Evolutionary conservation across 2,113 vertebrate genomes (phyloP).

Genomic region (Chelonoidis abingdonii): DNA sequence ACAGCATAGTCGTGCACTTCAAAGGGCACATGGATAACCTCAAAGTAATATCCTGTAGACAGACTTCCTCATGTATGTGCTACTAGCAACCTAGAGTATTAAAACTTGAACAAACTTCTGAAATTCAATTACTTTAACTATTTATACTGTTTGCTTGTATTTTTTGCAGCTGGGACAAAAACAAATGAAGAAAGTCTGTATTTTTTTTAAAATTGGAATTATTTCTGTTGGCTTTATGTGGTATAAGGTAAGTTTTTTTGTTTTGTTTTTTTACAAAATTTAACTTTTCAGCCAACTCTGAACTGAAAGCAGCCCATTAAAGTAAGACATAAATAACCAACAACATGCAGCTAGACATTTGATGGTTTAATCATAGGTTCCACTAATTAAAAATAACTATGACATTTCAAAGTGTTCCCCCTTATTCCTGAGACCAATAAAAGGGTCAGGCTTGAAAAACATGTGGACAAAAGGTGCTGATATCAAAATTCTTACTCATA

Average conservation of each 20-base stretch:
- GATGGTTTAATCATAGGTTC: constrained; percentile 3
- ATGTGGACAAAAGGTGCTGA: accelerated
- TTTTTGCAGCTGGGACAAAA: background rate
- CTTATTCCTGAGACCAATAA: background rate
- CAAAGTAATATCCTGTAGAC: background rate
- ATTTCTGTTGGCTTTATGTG: background rate
- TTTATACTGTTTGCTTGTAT: background rate
- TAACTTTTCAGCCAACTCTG: background rate
- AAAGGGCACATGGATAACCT: background rate
- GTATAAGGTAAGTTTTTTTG: background rate
- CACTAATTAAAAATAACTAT: constrained; percentile 12
- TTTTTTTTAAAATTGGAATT: background rate
- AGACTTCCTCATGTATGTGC: background rate
- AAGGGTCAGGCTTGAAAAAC: background rate
- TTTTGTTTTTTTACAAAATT: background rate
- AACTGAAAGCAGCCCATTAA: background rate
- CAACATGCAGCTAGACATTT: constrained; percentile 13
- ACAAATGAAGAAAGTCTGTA: background rate
- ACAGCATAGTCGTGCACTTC: background rate
- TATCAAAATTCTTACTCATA: background rate
- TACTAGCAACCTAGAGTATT: background rate
- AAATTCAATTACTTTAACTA: background rate
- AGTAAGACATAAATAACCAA: background rate
- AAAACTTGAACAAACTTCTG: background rate
- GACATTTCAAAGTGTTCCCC: background rate